phyloP scores from a whole-genome alignment of 2,888 invertebrate genomes.

The Scaptomyza flava region DNA sequence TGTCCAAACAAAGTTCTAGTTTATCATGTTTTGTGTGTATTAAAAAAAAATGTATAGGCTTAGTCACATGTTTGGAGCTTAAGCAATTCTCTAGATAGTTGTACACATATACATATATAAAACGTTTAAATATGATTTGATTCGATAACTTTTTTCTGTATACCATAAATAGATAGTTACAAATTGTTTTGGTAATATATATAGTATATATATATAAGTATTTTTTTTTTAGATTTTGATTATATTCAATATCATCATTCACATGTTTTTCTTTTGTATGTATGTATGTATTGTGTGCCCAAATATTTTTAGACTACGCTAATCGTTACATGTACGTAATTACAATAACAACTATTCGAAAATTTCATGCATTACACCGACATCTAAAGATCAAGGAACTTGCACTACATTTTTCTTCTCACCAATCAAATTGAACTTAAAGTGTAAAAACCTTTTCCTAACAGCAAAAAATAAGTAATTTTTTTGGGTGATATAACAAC shows the following conservation, averaged over 20 bases:
- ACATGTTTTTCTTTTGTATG: constrained; percentile 5
- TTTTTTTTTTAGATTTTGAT: constrained; percentile 29
- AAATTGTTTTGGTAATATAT: constrained; percentile 57
- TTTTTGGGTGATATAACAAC: constrained; percentile 37
- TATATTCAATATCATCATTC: constrained; percentile 18
- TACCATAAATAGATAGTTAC: constrained; percentile 66
- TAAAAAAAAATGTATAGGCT: constrained; percentile 32
- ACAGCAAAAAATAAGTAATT: constrained; percentile 13
- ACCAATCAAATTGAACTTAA: constrained; percentile 2
- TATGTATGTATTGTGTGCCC: constrained; percentile 73
- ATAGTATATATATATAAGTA: constrained; percentile 26
- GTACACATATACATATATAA: constrained; percentile 65
- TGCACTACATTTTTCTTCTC: constrained; percentile 53
- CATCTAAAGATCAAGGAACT: constrained; percentile 58
- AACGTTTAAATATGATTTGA: constrained; percentile 58
- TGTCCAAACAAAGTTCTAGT: constrained; percentile 52
- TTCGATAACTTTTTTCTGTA: constrained; percentile 36
- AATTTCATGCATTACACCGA: constrained; percentile 54
- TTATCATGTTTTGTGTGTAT: constrained; percentile 27
- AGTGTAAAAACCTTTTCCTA: background rate
- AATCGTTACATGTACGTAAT: constrained; percentile 53
- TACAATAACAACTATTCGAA: constrained; percentile 63
- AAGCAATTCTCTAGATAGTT: constrained; percentile 63
- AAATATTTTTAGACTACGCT: constrained; percentile 71
- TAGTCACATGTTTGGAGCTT: constrained; percentile 54